Evolutionary conservation across 1,140 invertebrate species (phyloP).

Genomic region (Centruroides vittatus): DNA sequence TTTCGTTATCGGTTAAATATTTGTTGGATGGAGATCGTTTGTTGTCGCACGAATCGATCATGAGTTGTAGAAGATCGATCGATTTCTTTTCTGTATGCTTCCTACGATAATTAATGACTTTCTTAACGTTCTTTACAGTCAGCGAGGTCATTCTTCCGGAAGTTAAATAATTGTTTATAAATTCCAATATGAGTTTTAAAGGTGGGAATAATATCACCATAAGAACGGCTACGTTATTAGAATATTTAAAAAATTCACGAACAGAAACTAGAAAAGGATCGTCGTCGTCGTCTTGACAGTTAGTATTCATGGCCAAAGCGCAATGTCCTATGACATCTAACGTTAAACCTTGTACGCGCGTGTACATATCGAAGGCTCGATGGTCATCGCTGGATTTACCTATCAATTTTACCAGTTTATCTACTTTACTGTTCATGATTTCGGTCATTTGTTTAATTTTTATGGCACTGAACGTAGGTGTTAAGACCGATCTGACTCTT

Average conservation of each 20-base stretch:
- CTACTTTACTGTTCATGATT: slow-evolving; percentile 23
- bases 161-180: slow-evolving; percentile 22
- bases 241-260: slow-evolving; percentile 28
- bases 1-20: slow-evolving; percentile 19
- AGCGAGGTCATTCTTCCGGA: slow-evolving; percentile 26
- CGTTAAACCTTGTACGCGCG: slow-evolving; percentile 31
- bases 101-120: slow-evolving; percentile 21
- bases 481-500: slow-evolving; percentile 32
- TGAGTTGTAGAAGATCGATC: slow-evolving; percentile 18
- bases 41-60: slow-evolving; percentile 15
- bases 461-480: slow-evolving; percentile 36
- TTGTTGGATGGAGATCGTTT: not conserved
- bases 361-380: slow-evolving; percentile 23
- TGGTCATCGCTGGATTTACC: slow-evolving; percentile 8
- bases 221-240: slow-evolving; percentile 22
- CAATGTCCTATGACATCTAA: slow-evolving; percentile 36
- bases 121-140: slow-evolving; percentile 24
- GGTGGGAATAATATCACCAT: slow-evolving; percentile 26
- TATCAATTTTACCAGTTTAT: slow-evolving; percentile 21
- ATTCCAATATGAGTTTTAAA: slow-evolving; percentile 18
- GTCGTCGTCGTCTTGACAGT: slow-evolving; percentile 33
- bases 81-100: slow-evolving; percentile 11
- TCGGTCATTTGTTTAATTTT: slow-evolving; percentile 34
- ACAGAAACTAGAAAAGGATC: slow-evolving; percentile 27
- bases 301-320: slow-evolving; percentile 32